Percentiles rank a stretch among this genome's conserved stretches.
These are phyloP conservation scores for Dromiciops gliroides DNA, from an alignment of 2,113 vertebrate genomes.

Conservation along the genomic window DNA sequence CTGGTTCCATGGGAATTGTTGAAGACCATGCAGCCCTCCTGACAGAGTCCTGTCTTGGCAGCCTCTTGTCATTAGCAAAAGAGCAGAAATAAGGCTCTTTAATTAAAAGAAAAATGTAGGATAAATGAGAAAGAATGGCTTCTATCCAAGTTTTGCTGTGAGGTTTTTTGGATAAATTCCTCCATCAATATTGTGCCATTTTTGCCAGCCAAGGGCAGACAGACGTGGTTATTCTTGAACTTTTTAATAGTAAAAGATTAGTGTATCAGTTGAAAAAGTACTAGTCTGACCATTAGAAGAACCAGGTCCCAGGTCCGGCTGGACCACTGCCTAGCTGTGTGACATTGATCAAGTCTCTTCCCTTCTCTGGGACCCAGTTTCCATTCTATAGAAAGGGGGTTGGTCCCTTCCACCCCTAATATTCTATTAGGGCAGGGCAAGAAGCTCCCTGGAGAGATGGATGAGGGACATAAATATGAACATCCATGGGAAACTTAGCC, in stretches of 20 bases:
- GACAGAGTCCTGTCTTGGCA: conserved; percentile 17
- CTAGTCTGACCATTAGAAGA: not conserved
- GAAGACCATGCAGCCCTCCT: not conserved
- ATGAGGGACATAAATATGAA: not conserved
- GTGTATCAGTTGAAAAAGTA: not conserved
- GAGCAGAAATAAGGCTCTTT: not conserved
- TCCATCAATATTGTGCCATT: not conserved
- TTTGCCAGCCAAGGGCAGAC: not conserved
- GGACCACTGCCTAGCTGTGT: not conserved
- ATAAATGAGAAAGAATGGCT: conserved; percentile 12
- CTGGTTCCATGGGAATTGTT: not conserved
- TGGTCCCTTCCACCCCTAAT: not conserved
- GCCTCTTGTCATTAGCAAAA: conserved; percentile 19
- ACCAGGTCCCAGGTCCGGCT: not conserved
- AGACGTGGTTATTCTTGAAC: not conserved
- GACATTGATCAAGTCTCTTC: not conserved
- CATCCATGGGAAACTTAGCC: not conserved
- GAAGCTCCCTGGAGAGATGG: not conserved
- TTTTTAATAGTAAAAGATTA: not conserved
- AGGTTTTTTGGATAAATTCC: not conserved
- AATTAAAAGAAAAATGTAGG: not conserved
- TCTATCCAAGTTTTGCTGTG: conserved; percentile 28
- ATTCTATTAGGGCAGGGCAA: not conserved
- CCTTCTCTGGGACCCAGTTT: not conserved
- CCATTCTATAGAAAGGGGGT: not conserved